Percentiles rank a stretch among this genome's conserved stretches.
Evolutionary conservation across 2,888 invertebrate species (phyloP).

Genomic region (Drosophila mimica): DNA sequence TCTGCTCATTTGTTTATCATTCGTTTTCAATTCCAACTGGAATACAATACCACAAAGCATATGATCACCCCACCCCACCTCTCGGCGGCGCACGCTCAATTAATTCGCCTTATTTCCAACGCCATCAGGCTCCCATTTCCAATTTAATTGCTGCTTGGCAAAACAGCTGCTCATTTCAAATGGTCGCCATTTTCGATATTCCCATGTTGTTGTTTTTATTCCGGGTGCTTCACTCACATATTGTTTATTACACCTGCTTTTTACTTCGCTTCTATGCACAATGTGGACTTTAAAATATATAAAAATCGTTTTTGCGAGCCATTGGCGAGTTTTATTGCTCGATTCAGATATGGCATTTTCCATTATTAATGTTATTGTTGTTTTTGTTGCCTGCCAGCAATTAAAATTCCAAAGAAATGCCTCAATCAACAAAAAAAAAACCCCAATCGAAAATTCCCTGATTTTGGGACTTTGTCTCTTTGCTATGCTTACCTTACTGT

Average conservation of each 20-base stretch:
- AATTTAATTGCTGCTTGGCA: slow-evolving; percentile 67
- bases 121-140: slow-evolving; percentile 61
- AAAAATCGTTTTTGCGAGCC: slow-evolving; percentile 27
- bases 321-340: slow-evolving; percentile 61
- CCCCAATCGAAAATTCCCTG: slow-evolving; percentile 9
- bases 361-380: slow-evolving; percentile 43
- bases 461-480: slow-evolving; percentile 27
- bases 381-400: slow-evolving; percentile 40
- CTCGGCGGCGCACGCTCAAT: slow-evolving; percentile 41
- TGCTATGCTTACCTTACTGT: slow-evolving; percentile 65
- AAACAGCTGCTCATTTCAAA: slow-evolving; percentile 65
- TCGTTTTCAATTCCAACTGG: slow-evolving; percentile 54
- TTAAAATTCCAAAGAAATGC: slow-evolving; percentile 74
- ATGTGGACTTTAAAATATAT: slow-evolving; percentile 48
- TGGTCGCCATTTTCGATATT: slow-evolving; percentile 54
- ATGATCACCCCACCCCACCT: slow-evolving; percentile 14
- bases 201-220: slow-evolving; percentile 29
- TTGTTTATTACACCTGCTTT: slow-evolving; percentile 53
- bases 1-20: slow-evolving; percentile 73
- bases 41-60: slow-evolving; percentile 51
- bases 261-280: slow-evolving; percentile 17
- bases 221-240: slow-evolving; percentile 17
- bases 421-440: slow-evolving; percentile 17
- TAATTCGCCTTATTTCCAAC: slow-evolving; percentile 41
- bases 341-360: slow-evolving; percentile 63